Evolutionary conservation across 2,113 vertebrate genomes (phyloP).

Genomic region (Carollia perspicillata): DNA sequence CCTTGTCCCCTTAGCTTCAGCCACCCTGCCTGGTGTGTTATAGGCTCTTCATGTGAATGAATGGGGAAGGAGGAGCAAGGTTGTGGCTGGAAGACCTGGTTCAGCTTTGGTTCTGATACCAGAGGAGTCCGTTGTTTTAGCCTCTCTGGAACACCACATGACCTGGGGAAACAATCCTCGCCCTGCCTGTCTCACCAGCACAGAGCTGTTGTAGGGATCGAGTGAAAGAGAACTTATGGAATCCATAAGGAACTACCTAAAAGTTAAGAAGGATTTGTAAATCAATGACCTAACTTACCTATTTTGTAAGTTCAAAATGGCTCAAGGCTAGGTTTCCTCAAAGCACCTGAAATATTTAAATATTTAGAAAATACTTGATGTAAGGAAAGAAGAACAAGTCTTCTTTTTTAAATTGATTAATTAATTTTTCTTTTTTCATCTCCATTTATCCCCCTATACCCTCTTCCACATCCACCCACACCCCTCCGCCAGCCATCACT

Average conservation of each 20-base stretch:
- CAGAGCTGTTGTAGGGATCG: not conserved
- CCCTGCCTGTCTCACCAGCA: not conserved
- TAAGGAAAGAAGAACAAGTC: not conserved
- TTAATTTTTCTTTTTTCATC: too few relatives aligned
- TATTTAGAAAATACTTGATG: not conserved
- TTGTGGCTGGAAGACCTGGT: not conserved
- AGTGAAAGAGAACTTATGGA: not conserved
- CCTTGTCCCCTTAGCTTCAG: not conserved
- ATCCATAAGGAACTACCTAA: not conserved
- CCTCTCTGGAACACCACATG: not conserved
- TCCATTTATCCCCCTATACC: too few relatives aligned
- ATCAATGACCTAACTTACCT: not conserved
- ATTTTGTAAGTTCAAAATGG: not conserved
- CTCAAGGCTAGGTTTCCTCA: not conserved
- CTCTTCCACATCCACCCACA: too few relatives aligned
- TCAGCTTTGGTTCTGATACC: not conserved
- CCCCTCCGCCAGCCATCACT: too few relatives aligned
- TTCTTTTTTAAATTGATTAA: too few relatives aligned
- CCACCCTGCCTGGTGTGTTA: not conserved
- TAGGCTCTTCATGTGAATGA: not conserved
- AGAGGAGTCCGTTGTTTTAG: not conserved
- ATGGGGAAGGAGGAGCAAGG: not conserved
- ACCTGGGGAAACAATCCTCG: not conserved
- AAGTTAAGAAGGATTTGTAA: not conserved
- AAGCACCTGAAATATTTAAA: not conserved